Conservation (phyloP, 2,113 vertebrate species). For the Plecturocebus donacophilus region DNA sequence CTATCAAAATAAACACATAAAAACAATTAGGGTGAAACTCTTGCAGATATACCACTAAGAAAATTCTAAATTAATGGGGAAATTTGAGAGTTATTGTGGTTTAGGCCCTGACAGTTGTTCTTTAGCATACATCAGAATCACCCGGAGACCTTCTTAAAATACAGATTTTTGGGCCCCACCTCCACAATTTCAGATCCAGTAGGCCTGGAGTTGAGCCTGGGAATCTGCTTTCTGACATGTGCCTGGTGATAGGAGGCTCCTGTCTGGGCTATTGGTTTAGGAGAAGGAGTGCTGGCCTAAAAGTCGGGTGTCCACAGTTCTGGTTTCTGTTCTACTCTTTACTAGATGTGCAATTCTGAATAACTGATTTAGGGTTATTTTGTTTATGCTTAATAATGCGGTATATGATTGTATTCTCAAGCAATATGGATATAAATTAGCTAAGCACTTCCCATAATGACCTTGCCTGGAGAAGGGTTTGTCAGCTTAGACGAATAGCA, state of each 20-base stretch:
- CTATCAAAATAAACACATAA: not conserved
- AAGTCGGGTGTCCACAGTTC: not conserved
- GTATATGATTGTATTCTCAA: not conserved
- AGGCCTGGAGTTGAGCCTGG: not conserved
- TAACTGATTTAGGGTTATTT: not conserved
- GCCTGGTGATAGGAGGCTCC: rapidly evolving
- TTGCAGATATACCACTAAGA: not conserved
- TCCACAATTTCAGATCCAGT: not conserved
- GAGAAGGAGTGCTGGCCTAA: not conserved
- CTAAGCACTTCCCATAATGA: not conserved
- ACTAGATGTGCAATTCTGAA: not conserved
- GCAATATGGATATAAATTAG: not conserved
- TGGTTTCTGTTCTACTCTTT: not conserved
- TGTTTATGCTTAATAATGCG: not conserved
- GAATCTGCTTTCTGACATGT: not conserved
- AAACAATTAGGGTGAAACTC: not conserved
- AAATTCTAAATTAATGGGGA: not conserved
- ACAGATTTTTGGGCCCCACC: not conserved
- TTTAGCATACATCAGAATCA: not conserved
- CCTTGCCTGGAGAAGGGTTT: not conserved
- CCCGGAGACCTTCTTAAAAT: not conserved
- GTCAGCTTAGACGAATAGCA: not conserved
- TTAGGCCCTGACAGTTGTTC: not conserved
- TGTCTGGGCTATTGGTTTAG: not conserved
- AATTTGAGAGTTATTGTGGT: not conserved